phyloP scores from a whole-genome alignment of 2,113 vertebrate species.

The Sapayoa aenigma region DNA sequence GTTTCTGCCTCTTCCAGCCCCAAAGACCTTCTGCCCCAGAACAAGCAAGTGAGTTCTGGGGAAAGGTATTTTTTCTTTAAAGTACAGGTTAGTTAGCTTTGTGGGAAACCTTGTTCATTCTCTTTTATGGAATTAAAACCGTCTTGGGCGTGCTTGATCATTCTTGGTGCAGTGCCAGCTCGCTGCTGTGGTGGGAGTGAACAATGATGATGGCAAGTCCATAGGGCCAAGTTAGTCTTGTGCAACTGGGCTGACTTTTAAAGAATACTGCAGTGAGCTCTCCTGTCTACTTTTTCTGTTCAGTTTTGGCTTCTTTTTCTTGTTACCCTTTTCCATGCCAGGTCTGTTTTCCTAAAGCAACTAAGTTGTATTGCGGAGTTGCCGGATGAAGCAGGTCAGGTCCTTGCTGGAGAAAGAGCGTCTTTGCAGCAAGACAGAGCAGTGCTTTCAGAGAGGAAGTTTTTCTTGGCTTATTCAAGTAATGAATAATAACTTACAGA shows the following conservation, averaged over 20 bases:
- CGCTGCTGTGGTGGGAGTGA: background rate
- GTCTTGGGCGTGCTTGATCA: background rate
- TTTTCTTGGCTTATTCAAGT: background rate
- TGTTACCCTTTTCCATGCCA: background rate
- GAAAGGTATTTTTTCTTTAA: background rate
- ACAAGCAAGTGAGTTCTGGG: background rate
- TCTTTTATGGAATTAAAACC: background rate
- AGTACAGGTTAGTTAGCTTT: background rate
- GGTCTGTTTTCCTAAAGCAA: background rate
- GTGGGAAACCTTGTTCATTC: background rate
- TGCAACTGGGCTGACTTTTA: background rate
- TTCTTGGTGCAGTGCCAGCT: background rate
- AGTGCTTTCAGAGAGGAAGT: background rate
- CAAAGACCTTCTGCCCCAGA: background rate
- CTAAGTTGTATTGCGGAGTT: background rate
- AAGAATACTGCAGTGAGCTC: background rate
- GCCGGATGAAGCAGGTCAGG: background rate
- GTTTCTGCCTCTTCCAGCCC: background rate
- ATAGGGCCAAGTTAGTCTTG: background rate
- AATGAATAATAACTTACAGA: background rate
- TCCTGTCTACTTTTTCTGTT: background rate
- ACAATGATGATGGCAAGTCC: background rate
- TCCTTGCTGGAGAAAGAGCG: background rate
- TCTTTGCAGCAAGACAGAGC: background rate
- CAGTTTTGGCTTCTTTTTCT: background rate